A percentile compares a stretch with the other conserved stretches of the same genome.
Evolutionary conservation across 2,797 vertebrate genomes (phyloP).

Genomic region (Ibycter americanus): DNA sequence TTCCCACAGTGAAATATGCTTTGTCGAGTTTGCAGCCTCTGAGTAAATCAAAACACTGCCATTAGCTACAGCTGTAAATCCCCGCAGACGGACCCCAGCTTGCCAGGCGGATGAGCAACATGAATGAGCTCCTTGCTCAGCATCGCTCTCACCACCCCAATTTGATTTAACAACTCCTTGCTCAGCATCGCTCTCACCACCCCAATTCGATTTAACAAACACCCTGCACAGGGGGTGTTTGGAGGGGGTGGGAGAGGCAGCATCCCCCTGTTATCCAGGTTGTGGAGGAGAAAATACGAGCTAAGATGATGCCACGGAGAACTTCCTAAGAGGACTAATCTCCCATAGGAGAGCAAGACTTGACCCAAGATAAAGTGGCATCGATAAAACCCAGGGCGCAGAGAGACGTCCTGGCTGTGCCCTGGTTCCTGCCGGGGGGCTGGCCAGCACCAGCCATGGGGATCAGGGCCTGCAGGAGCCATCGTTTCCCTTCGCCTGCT

Average conservation of each 20-base stretch:
- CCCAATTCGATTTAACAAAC: not conserved
- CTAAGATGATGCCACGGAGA: not conserved
- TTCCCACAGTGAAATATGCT: not conserved
- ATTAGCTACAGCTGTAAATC: not conserved
- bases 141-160: rapidly evolving
- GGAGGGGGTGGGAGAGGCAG: not conserved
- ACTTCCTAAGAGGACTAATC: not conserved
- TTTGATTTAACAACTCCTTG: not conserved
- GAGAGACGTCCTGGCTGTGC: not conserved
- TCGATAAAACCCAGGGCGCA: rapidly evolving
- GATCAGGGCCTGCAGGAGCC: not conserved
- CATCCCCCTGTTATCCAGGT: not conserved
- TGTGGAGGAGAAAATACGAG: not conserved
- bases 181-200: not conserved
- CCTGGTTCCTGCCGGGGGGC: not conserved
- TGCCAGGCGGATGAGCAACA: not conserved
- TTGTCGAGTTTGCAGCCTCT: not conserved
- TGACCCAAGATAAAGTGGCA: not conserved
- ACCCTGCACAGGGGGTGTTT: not conserved
- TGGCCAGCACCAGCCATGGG: not conserved
- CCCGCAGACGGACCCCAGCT: not conserved
- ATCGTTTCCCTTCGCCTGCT: not conserved
- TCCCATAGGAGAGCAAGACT: not conserved
- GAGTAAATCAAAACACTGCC: not conserved
- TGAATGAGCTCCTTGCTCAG: no score